phyloP scores from a whole-genome alignment of 2,113 vertebrate species.

The Labeo catla region DNA sequence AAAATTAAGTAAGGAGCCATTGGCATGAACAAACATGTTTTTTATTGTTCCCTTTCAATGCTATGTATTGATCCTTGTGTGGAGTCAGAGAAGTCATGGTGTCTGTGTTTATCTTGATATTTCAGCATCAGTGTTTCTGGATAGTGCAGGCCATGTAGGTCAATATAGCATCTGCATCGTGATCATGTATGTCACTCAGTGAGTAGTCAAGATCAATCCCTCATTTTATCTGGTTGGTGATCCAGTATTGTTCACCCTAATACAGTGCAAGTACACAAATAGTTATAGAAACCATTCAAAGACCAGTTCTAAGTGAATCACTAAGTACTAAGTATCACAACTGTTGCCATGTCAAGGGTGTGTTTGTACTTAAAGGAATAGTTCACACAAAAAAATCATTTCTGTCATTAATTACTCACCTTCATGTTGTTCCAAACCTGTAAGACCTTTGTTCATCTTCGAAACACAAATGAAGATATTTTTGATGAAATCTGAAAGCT shows the following conservation, averaged over 20 bases:
- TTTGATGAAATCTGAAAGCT: too few relatives aligned
- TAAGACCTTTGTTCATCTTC: too few relatives aligned
- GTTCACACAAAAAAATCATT: too few relatives aligned
- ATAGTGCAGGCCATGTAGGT: slow-evolving; percentile 50
- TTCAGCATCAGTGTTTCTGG: slow-evolving; percentile 39
- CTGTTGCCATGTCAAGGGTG: not conserved
- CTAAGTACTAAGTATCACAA: not conserved
- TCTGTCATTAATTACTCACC: too few relatives aligned
- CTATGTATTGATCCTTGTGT: not conserved
- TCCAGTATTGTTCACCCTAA: not conserved
- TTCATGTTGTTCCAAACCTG: too few relatives aligned
- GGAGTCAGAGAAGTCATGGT: not conserved
- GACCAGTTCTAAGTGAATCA: not conserved
- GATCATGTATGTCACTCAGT: slow-evolving; percentile 12
- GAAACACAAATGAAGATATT: too few relatives aligned
- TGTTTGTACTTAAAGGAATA: not conserved
- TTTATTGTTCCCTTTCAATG: not conserved
- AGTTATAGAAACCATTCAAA: not conserved
- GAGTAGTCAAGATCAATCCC: not conserved
- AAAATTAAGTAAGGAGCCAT: too few relatives aligned
- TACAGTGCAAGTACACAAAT: not conserved
- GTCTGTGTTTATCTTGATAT: slow-evolving; percentile 6
- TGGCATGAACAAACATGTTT: too few relatives aligned
- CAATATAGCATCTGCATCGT: slow-evolving; percentile 41
- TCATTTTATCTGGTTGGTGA: slow-evolving; percentile 31